These are phyloP conservation scores for Gambusia holbrooki DNA, from an alignment of 2,113 vertebrate species.

Conservation along the genomic window DNA sequence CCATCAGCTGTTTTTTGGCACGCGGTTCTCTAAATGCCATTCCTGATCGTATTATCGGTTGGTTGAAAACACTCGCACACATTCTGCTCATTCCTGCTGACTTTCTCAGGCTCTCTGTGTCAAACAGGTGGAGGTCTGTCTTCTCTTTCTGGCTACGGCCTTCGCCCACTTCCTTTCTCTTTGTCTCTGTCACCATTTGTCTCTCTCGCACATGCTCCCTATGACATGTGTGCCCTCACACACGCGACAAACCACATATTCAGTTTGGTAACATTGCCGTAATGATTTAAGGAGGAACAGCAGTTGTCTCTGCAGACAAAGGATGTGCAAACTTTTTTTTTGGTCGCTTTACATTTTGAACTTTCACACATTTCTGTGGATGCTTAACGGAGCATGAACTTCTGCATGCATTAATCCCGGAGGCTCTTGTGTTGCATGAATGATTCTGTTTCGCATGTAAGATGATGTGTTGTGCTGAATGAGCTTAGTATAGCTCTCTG, in stretches of 20 bases:
- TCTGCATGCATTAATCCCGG: constrained; percentile 1
- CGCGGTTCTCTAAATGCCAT: constrained; percentile 61
- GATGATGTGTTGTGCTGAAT: constrained; percentile 42
- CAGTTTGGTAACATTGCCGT: not conserved
- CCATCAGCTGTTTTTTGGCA: constrained; percentile 67
- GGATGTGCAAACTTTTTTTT: not conserved
- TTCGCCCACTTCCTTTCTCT: constrained; percentile 33
- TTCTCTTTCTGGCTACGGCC: constrained; percentile 38
- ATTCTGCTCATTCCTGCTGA: constrained; percentile 77
- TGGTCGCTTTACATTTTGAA: not conserved
- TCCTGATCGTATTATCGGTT: constrained; percentile 59
- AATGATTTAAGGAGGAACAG: constrained; percentile 28
- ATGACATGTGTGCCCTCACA: constrained; percentile 19
- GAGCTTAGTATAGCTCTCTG: constrained; percentile 53
- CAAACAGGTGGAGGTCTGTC: constrained; percentile 76
- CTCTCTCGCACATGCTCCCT: constrained; percentile 3
- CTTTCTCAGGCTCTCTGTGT: constrained; percentile 81
- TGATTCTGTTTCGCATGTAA: constrained; percentile 41
- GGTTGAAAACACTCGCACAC: constrained; percentile 31
- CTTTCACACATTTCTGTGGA: not conserved
- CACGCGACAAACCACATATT: constrained; percentile 9
- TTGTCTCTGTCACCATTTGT: constrained; percentile 52
- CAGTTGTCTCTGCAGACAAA: not conserved
- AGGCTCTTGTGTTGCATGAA: constrained; percentile 29
- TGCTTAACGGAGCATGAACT: not conserved